phyloP scores from a whole-genome alignment of 1,140 invertebrate species.

The Oscheius sp. region DNA sequence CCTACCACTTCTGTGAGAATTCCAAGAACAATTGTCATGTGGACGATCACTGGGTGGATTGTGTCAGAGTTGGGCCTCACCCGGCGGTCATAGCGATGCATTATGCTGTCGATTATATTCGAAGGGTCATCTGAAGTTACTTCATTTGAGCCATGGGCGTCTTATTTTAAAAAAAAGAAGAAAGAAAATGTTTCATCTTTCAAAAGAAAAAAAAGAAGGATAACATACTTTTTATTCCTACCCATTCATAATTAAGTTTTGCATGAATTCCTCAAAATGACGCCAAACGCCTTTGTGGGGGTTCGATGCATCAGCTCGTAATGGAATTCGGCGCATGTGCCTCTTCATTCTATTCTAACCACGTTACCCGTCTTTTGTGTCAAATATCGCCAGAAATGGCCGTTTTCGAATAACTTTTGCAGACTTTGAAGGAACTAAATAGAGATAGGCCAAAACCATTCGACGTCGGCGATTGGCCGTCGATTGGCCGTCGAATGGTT shows the following conservation, averaged over 20 bases:
- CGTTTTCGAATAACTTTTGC: no score
- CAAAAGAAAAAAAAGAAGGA: no score
- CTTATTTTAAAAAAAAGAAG: no score
- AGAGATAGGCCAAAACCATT: no score
- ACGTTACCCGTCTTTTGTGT: no score
- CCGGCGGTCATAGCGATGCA: slow-evolving; percentile 15
- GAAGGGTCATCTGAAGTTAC: slow-evolving; percentile 20
- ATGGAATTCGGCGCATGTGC: no score
- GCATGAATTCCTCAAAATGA: not conserved
- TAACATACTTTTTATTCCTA: not conserved
- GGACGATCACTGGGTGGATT: slow-evolving; percentile 38
- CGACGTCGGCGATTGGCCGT: not conserved
- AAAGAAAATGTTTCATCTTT: no score
- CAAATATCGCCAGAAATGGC: no score
- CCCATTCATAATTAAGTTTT: not conserved
- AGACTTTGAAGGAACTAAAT: no score
- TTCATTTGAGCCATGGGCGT: not conserved
- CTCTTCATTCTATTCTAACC: no score
- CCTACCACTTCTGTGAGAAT: slow-evolving; percentile 47
- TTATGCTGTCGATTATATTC: slow-evolving; percentile 13
- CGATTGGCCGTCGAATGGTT: no score
- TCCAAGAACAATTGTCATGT: slow-evolving; percentile 53
- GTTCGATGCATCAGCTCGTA: not conserved
- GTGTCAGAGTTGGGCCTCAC: slow-evolving; percentile 19
- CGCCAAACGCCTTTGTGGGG: not conserved